A percentile compares a stretch with the other conserved stretches of the same genome.
phyloP scores from a whole-genome alignment of 2,113 vertebrate species.

The Hypanus sabinus region DNA sequence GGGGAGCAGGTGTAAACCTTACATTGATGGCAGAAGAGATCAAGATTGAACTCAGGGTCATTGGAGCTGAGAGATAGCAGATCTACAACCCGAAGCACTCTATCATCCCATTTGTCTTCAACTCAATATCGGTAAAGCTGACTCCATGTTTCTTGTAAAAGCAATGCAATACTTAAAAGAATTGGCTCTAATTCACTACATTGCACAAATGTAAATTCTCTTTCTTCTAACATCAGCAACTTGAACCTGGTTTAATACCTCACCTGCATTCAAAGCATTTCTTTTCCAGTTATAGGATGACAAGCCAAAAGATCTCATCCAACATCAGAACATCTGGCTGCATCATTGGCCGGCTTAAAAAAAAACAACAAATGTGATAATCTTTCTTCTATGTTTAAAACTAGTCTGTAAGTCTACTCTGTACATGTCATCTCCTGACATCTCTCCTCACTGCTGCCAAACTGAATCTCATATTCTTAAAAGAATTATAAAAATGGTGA shows the following conservation, averaged over 20 bases:
- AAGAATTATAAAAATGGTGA: background rate
- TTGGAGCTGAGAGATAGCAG: too few relatives aligned
- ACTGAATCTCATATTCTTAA: background rate
- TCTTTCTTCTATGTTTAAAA: background rate
- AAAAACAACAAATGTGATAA: background rate
- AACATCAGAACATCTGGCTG: background rate
- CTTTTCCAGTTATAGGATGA: background rate
- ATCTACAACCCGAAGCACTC: too few relatives aligned
- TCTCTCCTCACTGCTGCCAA: background rate
- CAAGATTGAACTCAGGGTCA: too few relatives aligned
- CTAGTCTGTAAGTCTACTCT: background rate
- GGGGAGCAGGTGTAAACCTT: too few relatives aligned
- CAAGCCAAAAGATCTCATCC: background rate
- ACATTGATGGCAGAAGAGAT: too few relatives aligned
- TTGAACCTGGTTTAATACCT: background rate
- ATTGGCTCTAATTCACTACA: background rate
- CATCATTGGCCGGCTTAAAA: background rate
- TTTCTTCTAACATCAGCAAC: background rate
- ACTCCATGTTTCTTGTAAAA: background rate
- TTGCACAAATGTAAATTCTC: background rate
- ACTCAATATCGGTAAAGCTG: background rate
- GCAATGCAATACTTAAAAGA: background rate
- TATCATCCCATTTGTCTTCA: background rate
- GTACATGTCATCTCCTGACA: background rate
- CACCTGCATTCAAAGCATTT: background rate